Conservation (phyloP, 2,113 vertebrate species). For the Nycticorax nycticorax region DNA sequence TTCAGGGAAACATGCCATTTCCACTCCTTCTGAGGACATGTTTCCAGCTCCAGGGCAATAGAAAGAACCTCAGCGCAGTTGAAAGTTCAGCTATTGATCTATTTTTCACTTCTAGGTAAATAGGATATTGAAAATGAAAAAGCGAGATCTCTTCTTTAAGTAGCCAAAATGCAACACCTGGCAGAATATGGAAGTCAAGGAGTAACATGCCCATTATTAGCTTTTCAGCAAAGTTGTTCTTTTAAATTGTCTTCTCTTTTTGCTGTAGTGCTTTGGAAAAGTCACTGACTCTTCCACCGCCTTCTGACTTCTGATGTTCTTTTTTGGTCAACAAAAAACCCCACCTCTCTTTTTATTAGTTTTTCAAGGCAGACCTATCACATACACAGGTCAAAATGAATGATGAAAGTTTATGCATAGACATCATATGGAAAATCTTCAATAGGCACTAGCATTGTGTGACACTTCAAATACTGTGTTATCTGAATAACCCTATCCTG, state of each 20-base stretch:
- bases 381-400: neutral
- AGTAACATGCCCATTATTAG: neutral
- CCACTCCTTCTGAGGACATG: neutral
- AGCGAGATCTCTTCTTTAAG: neutral
- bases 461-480: neutral
- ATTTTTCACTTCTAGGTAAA: neutral
- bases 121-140: neutral
- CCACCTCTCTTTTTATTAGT: neutral
- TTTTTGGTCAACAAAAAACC: neutral
- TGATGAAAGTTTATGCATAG: neutral
- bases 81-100: neutral
- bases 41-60: neutral
- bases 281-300: neutral
- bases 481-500: neutral
- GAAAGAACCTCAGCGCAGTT: neutral
- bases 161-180: neutral
- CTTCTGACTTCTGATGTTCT: neutral
- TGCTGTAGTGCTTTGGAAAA: neutral
- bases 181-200: neutral
- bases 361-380: neutral
- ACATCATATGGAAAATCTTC: neutral
- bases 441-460: neutral
- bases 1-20: neutral
- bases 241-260: neutral
- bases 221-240: neutral